Evolutionary conservation across 2,113 vertebrate genomes (phyloP), one percentile per base, ranked within the genome.

Genomic region (Clarias magur): DNA sequence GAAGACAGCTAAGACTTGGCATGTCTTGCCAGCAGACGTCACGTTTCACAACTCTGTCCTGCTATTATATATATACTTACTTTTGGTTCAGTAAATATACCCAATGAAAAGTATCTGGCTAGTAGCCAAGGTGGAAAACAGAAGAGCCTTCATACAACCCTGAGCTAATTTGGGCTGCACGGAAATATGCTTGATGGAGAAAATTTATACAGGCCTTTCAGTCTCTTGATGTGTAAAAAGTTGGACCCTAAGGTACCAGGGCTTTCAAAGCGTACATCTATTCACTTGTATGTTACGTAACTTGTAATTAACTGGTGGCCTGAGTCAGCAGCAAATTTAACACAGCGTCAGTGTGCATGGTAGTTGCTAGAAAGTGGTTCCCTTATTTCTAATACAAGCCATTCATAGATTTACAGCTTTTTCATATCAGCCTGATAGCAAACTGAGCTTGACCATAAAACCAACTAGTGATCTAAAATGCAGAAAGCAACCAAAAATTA

Each of bases 221-320:
- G 59, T 65, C 57, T 85, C 42, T 80, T 53, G 78, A 86, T 68
- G 73, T 78, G 54, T 30, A 80, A 54, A 75, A 25, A 56, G 62
- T 38, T 83, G 42, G 75, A 79, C 57, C 82, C 21, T 53, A 53
- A 73, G 68, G 75, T 68, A 84, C 5, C 70, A 63, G 84, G n/a
- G 54, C 57, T 79, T 57, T 73, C 4, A 82, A 88, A 81, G 75
- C 73, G 83, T 83, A 57, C 53, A 86, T 83, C 80, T 57, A 38
- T 86, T 90, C 38, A 79, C 34, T 19, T 86, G 21, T 34, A 59
- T 23, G 88, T 89, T 90, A 90, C 63, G 30, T 82, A 90, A 89
- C 30, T 16, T 79, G 27, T 59, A 89, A 85, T 82, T 81, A 83
- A 56, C 34, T 57, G 68, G 65, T 54, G 72, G 73, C 88, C 82